Percentiles rank a stretch among this genome's conserved stretches.
phyloP scores from a whole-genome alignment of 1,140 invertebrate genomes.

The Aethina tumida region DNA sequence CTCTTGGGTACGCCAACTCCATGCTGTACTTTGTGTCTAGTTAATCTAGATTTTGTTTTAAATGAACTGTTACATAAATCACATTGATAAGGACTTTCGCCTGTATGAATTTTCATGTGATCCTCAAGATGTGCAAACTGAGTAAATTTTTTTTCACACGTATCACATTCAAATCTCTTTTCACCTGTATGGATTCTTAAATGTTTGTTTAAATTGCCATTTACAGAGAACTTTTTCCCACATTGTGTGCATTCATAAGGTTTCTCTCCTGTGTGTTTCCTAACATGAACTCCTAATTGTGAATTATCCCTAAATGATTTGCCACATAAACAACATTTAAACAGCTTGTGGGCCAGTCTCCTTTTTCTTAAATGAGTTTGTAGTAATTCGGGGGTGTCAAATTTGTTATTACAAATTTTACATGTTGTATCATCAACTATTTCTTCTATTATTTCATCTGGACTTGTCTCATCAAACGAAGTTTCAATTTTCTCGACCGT shows the following conservation, averaged over 20 bases:
- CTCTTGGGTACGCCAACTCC: no score
- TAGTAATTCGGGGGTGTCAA: no score
- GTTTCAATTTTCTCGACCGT: no score
- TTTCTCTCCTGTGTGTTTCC: slow-evolving; percentile 61
- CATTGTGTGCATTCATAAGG: slow-evolving; percentile 71
- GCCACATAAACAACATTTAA: slow-evolving; percentile 68
- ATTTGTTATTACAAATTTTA: no score
- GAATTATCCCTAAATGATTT: slow-evolving; percentile 85
- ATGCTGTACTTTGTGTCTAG: slow-evolving; percentile 27
- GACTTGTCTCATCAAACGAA: no score
- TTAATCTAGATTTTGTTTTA: slow-evolving; percentile 26
- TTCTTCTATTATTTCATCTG: no score
- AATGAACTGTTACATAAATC: slow-evolving; percentile 24
- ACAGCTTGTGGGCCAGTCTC: no score
- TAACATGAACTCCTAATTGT: slow-evolving; percentile 43
- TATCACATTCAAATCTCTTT: slow-evolving; percentile 25
- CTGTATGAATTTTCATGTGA: slow-evolving; percentile 29
- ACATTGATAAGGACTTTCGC: slow-evolving; percentile 26
- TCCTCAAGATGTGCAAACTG: slow-evolving; percentile 30
- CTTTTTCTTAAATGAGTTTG: no score
- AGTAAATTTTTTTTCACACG: slow-evolving; percentile 28
- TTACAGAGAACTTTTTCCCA: slow-evolving; percentile 47
- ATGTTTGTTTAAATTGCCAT: slow-evolving; percentile 30
- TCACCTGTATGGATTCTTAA: slow-evolving; percentile 30
- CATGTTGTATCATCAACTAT: no score